Conservation (phyloP, 2,888 invertebrate genomes). For the Lasioglossum vierecki region DNA sequence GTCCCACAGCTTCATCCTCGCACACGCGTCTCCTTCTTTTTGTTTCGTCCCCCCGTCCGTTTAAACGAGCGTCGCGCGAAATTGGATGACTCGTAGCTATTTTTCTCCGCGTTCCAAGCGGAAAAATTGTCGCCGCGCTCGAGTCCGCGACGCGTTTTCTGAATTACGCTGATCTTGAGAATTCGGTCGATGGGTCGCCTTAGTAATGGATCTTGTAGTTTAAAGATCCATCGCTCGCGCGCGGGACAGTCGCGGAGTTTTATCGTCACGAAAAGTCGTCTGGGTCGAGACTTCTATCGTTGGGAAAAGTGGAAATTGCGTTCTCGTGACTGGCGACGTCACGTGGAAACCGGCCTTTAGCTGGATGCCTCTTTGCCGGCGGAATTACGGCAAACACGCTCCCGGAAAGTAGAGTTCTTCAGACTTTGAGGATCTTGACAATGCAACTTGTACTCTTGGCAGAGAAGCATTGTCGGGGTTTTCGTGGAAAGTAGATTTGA, state of each 20-base stretch:
- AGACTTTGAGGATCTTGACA: neutral
- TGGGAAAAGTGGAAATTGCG: conserved; percentile 5
- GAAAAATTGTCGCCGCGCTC: neutral
- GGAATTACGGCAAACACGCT: neutral
- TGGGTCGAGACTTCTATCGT: neutral
- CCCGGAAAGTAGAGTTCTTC: neutral
- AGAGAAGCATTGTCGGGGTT: neutral
- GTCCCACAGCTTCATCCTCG: conserved; percentile 33
- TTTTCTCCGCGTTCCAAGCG: conserved; percentile 10
- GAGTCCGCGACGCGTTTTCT: neutral
- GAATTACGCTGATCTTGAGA: neutral
- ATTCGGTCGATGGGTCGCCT: neutral
- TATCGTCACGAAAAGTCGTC: neutral
- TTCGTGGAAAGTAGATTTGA: neutral
- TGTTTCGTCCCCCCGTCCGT: neutral
- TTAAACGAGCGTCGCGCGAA: conserved; percentile 1
- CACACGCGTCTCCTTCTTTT: neutral
- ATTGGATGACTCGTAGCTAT: conserved; percentile 27
- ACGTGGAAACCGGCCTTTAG: neutral
- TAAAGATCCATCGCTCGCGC: neutral
- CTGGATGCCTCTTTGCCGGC: neutral
- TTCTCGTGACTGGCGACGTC: neutral
- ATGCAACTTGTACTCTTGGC: neutral
- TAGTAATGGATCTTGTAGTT: neutral
- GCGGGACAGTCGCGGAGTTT: neutral